A percentile compares a stretch with the other conserved stretches of the same genome.
phyloP scores from a whole-genome alignment of 2,113 vertebrate genomes.

The Nymphicus hollandicus region DNA sequence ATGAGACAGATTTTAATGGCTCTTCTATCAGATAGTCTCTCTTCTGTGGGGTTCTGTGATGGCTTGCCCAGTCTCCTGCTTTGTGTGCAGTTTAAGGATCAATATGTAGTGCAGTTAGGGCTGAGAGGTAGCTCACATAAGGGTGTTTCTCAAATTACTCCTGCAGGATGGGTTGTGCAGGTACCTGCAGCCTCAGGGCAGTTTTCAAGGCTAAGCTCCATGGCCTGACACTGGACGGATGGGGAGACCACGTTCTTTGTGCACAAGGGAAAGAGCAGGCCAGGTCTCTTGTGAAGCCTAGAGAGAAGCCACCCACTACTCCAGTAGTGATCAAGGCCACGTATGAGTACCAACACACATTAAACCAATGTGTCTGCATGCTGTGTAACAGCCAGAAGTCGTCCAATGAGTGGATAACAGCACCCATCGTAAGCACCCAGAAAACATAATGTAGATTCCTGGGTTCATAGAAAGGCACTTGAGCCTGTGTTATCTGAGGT shows the following conservation, averaged over 20 bases:
- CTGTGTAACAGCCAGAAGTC: background rate
- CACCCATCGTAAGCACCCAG: background rate
- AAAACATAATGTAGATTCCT: background rate
- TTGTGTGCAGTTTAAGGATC: background rate
- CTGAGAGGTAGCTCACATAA: background rate
- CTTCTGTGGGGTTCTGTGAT: background rate
- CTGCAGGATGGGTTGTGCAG: background rate
- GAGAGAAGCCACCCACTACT: background rate
- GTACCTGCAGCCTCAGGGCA: background rate
- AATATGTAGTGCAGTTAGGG: background rate
- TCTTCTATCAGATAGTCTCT: background rate
- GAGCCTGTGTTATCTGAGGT: background rate
- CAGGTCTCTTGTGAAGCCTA: background rate
- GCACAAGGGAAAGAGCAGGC: background rate
- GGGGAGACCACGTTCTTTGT: background rate
- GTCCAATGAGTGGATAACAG: background rate
- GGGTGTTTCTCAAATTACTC: background rate
- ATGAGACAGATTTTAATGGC: background rate
- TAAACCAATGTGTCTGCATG: background rate
- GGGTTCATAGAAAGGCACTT: background rate
- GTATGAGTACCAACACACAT: background rate
- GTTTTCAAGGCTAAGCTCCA: background rate
- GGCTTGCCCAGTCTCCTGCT: background rate
- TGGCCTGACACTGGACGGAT: background rate
- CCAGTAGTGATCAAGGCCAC: background rate